Percentiles rank a stretch among this genome's conserved stretches.
phyloP scores from a whole-genome alignment of 2,113 vertebrate species.

The Passer domesticus region DNA sequence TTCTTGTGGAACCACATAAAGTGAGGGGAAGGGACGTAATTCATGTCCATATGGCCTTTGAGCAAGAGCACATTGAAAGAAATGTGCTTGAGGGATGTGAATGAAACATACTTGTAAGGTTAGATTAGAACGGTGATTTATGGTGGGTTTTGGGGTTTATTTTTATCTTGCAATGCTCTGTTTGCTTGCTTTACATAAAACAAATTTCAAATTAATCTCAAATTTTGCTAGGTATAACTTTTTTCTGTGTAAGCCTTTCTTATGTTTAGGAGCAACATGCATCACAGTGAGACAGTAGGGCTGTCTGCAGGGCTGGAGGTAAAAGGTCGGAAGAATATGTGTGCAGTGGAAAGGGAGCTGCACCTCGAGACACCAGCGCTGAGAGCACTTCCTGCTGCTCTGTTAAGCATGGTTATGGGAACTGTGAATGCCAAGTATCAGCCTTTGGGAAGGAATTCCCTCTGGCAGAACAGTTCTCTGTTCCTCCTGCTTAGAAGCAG shows the following conservation, averaged over 20 bases:
- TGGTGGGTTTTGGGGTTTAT: accelerated
- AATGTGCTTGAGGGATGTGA: background rate
- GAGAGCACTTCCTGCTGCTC: background rate
- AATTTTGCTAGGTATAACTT: background rate
- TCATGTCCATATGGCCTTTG: background rate
- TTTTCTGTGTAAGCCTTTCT: background rate
- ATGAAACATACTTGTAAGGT: background rate
- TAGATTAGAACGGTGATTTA: background rate
- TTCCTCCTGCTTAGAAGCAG: background rate
- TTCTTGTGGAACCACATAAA: background rate
- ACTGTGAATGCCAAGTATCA: background rate
- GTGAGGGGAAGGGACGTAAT: background rate
- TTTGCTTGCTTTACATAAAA: background rate
- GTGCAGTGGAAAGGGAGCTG: background rate
- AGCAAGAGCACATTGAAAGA: background rate
- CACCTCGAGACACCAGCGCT: background rate
- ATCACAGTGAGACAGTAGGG: background rate
- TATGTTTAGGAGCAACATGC: background rate
- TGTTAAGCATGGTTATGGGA: background rate
- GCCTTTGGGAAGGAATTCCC: constrained; percentile 32
- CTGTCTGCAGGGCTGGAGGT: background rate
- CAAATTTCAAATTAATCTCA: background rate
- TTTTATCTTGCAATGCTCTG: background rate
- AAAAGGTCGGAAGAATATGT: background rate
- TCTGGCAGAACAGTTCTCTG: background rate